phyloP scores from a whole-genome alignment of 1,140 invertebrate genomes.

The Belonocnema kinseyi region DNA sequence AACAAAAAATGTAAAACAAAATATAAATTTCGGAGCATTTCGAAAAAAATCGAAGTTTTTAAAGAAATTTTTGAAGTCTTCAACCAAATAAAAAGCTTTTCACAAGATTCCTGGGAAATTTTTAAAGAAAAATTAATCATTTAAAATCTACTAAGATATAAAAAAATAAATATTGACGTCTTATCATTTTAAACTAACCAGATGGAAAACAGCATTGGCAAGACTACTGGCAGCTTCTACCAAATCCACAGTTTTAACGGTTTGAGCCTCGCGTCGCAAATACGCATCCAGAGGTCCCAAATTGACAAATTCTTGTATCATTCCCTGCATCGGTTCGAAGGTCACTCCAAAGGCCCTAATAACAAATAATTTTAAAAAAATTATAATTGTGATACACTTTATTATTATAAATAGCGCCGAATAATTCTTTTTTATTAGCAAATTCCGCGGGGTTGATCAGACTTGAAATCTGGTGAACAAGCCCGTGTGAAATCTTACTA shows the following conservation, averaged over 20 bases:
- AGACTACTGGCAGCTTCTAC: conserved; percentile 86
- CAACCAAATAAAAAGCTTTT: too few species aligned
- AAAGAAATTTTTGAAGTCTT: too few species aligned
- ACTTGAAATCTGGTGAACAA: too few species aligned
- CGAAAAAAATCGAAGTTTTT: too few species aligned
- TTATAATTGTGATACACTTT: background rate
- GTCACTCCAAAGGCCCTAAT: conserved; percentile 84
- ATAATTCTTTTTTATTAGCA: background rate
- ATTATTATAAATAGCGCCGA: conserved; percentile 2
- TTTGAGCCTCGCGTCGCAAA: conserved; percentile 73
- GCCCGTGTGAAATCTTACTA: too few species aligned
- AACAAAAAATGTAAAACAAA: too few species aligned
- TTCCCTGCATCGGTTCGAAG: conserved; percentile 83
- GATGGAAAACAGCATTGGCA: conserved; percentile 87
- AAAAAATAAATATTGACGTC: too few species aligned
- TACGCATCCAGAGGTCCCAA: conserved; percentile 87
- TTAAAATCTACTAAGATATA: too few species aligned
- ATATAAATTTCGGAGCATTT: too few species aligned
- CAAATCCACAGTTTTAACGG: conserved; percentile 82
- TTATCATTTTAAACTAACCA: conserved; percentile 75
- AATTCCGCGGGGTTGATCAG: too few species aligned
- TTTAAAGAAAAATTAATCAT: too few species aligned
- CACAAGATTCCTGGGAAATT: too few species aligned
- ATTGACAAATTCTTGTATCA: conserved; percentile 88
- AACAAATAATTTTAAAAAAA: conserved; percentile 33